Base-by-base conservation (phyloP, 2,113 vertebrate species). In the Tenrec ecaudatus region DNA sequence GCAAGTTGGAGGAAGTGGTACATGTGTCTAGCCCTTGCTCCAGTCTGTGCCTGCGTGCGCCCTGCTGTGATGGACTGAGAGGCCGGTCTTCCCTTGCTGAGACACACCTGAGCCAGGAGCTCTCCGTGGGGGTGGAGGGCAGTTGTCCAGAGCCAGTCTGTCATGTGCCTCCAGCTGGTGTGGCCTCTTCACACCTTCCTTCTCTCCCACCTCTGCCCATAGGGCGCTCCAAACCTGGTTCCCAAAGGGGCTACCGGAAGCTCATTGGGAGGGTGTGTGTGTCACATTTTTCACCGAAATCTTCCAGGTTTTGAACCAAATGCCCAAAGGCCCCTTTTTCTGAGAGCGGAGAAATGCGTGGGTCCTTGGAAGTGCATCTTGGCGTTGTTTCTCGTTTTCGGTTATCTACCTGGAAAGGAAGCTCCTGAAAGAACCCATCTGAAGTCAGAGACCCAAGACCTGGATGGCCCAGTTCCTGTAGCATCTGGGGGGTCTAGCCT, bases 201-300 rank as follows among this genome's bases (percentile, higher is more conserved):
- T 11, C 57, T 31, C 11, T 2, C 36, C 31, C 47, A 7, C 47
- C 9, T 6, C 3, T 0, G 20, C 22, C 27, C 14, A 5, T 38
- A 11, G 9, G 4, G 27, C 0, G 6, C n/a, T 20, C 27, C 29
- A 10, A 33, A n/a, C n/a, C 0, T 6, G 43, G 17, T 53, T 10
- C 2, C 14, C 33, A 10, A 69, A 10, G 19, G 5, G 14, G 7
- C 38, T 10, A 53, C 47, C 47, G 47, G 47, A 53, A 12, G 47
- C 47, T 53, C 2, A 10, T 53, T 11, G 0, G 10, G 2, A 6
- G 36, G 14, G 22, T 33, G 27, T 16, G 33, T 2, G 29, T 60
- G 14, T 9, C 40, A 4, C 7, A 0, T 16, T 40, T 60, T 66
- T 33, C 78, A 2, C 1, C 8, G 23, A 38, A 6, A 10, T 16